These are phyloP conservation scores for Saturnia japonica DNA, from an alignment of 2,888 invertebrate genomes.

Conservation along the genomic window DNA sequence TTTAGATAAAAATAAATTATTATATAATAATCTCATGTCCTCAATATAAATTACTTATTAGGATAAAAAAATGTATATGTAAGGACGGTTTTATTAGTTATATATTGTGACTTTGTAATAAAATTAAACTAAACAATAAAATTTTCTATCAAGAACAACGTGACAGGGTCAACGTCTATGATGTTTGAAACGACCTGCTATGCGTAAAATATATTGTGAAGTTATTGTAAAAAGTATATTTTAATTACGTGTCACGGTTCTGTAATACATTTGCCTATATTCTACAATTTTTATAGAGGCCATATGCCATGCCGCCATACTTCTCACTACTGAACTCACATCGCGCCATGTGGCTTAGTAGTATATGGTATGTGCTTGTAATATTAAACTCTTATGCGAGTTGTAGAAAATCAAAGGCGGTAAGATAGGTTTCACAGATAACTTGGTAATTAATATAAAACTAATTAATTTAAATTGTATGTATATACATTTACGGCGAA, in stretches of 20 bases:
- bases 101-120: neutral
- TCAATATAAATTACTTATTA: conserved; percentile 27
- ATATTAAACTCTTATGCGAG: too few species aligned
- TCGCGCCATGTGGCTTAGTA: too few species aligned
- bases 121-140: neutral
- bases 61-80: conserved; percentile 11
- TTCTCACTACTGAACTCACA: too few species aligned
- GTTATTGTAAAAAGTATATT: neutral
- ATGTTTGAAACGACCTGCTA: neutral
- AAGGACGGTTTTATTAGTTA: neutral
- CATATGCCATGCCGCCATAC: too few species aligned
- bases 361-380: too few species aligned
- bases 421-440: too few species aligned
- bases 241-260: neutral
- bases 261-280: too few species aligned
- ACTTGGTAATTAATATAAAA: too few species aligned
- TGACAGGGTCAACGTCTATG: neutral
- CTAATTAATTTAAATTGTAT: too few species aligned
- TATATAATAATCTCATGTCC: conserved; percentile 11
- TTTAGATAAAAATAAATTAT: conserved; percentile 2
- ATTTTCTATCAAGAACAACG: neutral
- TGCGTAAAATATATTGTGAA: neutral
- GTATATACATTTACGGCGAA: too few species aligned
- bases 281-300: too few species aligned
- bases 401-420: too few species aligned